phyloP scores from a whole-genome alignment of 2,888 invertebrate species.

The Agonum fuliginosum region DNA sequence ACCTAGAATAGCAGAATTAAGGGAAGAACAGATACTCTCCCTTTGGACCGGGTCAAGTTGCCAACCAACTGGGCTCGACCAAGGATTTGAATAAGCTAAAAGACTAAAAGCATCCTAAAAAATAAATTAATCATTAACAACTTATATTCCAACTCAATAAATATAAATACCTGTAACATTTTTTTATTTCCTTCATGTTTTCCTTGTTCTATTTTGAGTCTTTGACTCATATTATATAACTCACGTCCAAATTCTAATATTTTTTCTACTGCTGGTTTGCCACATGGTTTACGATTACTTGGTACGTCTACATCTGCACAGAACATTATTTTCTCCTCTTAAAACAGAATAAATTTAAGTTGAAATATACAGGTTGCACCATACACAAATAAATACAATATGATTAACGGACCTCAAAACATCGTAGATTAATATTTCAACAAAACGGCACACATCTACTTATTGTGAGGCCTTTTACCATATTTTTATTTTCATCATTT shows the following conservation, averaged over 20 bases:
- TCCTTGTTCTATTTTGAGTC: slow-evolving; percentile 86
- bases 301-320: slow-evolving; percentile 74
- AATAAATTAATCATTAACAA: slow-evolving; percentile 32
- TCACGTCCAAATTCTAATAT: slow-evolving; percentile 97
- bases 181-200: slow-evolving; percentile 90
- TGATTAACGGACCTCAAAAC: too few relatives aligned
- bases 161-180: slow-evolving; percentile 86
- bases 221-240: slow-evolving; percentile 92
- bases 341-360: slow-evolving; percentile 35
- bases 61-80: slow-evolving; percentile 97
- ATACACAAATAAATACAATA: too few relatives aligned
- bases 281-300: slow-evolving; percentile 70
- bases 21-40: slow-evolving; percentile 95
- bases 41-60: slow-evolving; percentile 95
- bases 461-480: too few relatives aligned
- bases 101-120: slow-evolving; percentile 96
- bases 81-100: slow-evolving; percentile 97
- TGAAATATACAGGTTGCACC: slow-evolving; percentile 76
- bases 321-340: slow-evolving; percentile 43
- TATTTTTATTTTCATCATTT: too few relatives aligned
- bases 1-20: slow-evolving; percentile 99
- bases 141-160: slow-evolving; percentile 9
- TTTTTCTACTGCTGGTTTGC: slow-evolving; percentile 90
- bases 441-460: too few relatives aligned
- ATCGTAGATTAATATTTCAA: too few relatives aligned